Conservation (phyloP, 2,888 invertebrate genomes). For the Diarsia rubi region DNA sequence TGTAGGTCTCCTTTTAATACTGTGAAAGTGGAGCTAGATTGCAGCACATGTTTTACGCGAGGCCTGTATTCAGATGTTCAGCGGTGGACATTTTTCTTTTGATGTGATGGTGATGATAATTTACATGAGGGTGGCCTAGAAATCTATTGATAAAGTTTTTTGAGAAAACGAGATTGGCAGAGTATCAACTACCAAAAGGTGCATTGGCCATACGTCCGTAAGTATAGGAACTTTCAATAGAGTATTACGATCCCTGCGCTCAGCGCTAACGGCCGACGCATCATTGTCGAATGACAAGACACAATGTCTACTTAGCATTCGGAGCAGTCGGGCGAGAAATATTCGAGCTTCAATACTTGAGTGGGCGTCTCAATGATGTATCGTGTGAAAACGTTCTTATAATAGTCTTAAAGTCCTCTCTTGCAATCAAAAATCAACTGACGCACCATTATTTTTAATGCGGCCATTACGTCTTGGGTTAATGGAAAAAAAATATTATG, state of each 20-base stretch:
- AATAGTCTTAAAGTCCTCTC: slow-evolving; percentile 1
- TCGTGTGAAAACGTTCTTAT: slow-evolving; percentile 37
- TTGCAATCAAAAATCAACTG: slow-evolving; percentile 25
- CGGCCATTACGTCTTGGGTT: slow-evolving; percentile 16
- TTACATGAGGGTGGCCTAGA: not conserved
- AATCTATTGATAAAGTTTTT: not conserved
- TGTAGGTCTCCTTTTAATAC: not conserved
- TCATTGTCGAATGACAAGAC: slow-evolving; percentile 38
- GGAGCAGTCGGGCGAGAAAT: slow-evolving; percentile 34
- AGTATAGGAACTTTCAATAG: not conserved
- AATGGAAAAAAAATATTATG: slow-evolving; percentile 24
- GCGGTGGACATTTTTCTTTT: not conserved
- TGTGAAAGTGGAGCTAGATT: not conserved
- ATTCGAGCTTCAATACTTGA: slow-evolving; percentile 44
- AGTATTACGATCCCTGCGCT: not conserved
- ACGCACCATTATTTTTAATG: slow-evolving; percentile 39
- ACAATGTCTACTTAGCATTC: slow-evolving; percentile 64
- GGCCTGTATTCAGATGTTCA: not conserved
- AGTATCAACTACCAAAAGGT: not conserved
- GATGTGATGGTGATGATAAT: not conserved
- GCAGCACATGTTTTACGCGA: not conserved
- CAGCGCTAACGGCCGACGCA: not conserved
- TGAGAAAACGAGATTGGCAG: not conserved
- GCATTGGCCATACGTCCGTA: not conserved
- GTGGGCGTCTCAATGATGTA: slow-evolving; percentile 40